phyloP scores from a whole-genome alignment of 1,140 invertebrate genomes.

The Drosophila watanabei region DNA sequence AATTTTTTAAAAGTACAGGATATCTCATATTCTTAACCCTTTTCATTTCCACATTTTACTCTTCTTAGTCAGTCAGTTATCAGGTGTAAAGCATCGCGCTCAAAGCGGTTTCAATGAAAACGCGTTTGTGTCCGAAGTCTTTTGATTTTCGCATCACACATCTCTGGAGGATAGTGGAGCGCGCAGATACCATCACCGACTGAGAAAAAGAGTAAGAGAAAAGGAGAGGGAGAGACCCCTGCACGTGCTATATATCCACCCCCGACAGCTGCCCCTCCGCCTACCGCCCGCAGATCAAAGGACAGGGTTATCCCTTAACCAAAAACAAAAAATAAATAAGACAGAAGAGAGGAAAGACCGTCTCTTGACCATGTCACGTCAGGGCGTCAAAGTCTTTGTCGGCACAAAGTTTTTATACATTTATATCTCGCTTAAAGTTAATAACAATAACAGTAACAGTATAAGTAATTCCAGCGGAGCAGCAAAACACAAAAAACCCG shows the following conservation, averaged over 20 bases:
- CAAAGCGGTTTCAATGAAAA: conserved; percentile 62
- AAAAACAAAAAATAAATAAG: conserved; percentile 5
- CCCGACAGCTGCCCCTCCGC: conserved; percentile 26
- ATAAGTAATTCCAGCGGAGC: conserved; percentile 49
- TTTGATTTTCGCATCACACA: conserved; percentile 55
- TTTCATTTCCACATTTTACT: conserved; percentile 10
- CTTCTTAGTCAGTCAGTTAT: conserved; percentile 56
- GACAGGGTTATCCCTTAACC: conserved; percentile 41
- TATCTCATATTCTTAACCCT: not conserved
- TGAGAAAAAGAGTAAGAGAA: not conserved
- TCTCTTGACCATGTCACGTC: conserved; percentile 60
- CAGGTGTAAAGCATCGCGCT: conserved; percentile 80
- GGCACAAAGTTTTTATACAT: conserved; percentile 11
- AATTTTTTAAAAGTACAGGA: not conserved
- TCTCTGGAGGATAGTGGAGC: conserved; percentile 39
- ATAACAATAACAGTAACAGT: conserved; percentile 78
- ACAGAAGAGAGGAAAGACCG: conserved; percentile 8
- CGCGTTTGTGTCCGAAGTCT: conserved; percentile 78
- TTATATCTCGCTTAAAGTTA: conserved; percentile 51
- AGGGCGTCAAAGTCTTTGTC: conserved; percentile 59
- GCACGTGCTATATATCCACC: conserved; percentile 37
- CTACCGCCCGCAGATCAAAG: conserved; percentile 61
- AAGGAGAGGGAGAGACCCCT: conserved; percentile 2
- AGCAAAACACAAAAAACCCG: conserved; percentile 22
- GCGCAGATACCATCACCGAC: conserved; percentile 55